Conservation (phyloP, 2,113 vertebrate genomes). For the Aix galericulata region DNA sequence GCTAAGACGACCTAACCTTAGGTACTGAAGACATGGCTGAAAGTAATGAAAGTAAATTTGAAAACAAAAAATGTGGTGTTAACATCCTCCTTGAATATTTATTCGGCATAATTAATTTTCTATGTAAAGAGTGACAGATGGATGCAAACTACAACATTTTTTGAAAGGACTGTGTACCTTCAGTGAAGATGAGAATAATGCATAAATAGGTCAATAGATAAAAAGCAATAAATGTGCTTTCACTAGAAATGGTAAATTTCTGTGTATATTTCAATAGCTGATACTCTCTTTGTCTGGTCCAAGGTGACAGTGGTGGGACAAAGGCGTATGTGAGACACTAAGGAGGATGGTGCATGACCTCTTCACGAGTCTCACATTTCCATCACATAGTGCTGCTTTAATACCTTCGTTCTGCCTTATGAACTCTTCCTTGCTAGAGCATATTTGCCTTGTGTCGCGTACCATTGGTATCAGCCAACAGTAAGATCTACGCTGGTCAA, state of each 20-base stretch:
- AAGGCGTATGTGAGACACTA: background rate
- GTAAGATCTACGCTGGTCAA: background rate
- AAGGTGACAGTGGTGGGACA: background rate
- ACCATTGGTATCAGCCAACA: background rate
- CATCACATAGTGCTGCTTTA: accelerated
- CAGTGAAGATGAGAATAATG: background rate
- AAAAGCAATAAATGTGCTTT: background rate
- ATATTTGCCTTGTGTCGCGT: background rate
- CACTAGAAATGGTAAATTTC: background rate
- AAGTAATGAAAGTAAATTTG: background rate
- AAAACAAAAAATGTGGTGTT: background rate
- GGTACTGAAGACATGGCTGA: background rate
- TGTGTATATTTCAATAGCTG: background rate
- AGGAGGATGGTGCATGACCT: background rate
- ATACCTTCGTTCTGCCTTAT: background rate
- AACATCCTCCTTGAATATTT: background rate
- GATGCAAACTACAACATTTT: background rate
- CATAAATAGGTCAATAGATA: background rate
- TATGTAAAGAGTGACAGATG: background rate
- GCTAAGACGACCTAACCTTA: background rate
- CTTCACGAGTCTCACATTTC: background rate
- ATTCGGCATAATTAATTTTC: background rate
- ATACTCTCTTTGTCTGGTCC: background rate
- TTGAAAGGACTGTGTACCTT: background rate
- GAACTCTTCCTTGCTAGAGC: background rate